Evolutionary conservation across 2,113 vertebrate species (phyloP), one percentile per base, ranked within the genome.

Genomic region (Melanostigma gelatinosum): DNA sequence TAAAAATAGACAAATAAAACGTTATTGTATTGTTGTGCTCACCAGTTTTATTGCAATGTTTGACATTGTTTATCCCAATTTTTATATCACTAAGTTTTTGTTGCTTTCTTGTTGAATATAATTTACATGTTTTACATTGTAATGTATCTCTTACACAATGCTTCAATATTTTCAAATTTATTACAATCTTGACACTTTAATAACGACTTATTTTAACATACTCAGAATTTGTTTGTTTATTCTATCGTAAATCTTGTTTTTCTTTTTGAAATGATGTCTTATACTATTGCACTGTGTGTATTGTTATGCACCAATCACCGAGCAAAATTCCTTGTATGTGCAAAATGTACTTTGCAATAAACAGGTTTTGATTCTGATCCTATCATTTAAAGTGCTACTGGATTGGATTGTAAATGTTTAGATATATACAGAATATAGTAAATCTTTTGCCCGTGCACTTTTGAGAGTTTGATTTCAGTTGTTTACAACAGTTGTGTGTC

Each of bases 11-110:
- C 12, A 13, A 83, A 73, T 54, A 18, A 46, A 46, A 1, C 8
- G 44, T 54, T n/a, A 61, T 57, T 57, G n/a, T 71, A 40, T 71
- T 38, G 4, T 22, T 72, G n/a, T 27, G 20, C 48, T 70, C 32
- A 54, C 10, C 11, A 36, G 6, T 54, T 52, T 24, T 1, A 20
- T 48, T 48, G 9, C 12, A 64, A 24, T 42, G 38, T 42, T 38
- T 38, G 20, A 18, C 46, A 66, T 66, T 24, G 52, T 55, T 11
- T 2, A 27, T 57, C 24, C 24, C 54, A 57, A 65, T 27, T 24
- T 57, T 70, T 15, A 13, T 40, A 29, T 38, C 58, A 60, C 15
- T 9, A 22, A 36, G 32, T 57, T 46, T 36, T 34, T 58, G 38
- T 58, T 58, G n/a, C 9, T 44, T 57, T 72, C 7, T 42, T 20